Base-by-base conservation (phyloP, 1,140 invertebrate genomes). In the Brachionus calyciflorus region DNA sequence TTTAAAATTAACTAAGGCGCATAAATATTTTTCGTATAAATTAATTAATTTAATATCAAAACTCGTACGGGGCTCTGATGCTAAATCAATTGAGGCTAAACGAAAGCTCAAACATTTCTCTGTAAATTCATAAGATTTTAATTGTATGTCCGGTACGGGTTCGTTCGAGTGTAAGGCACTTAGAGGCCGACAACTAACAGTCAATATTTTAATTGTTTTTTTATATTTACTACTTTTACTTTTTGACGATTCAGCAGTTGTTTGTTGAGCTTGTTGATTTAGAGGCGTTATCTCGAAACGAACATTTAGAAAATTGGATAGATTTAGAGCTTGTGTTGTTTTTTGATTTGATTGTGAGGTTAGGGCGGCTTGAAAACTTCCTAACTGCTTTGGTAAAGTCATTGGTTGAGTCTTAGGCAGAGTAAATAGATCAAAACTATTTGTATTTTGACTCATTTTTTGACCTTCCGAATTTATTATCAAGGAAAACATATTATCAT, bases 91-190 rank as follows among this genome's bases (percentile, higher is more conserved):
- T 1, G 46, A 55, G 4, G 69, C 69, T n/a, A 73, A 14, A 24
- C 69, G 46, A 73, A 73, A 73, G 19, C 69, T 73, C 21, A 73
- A 49, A 73, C 69, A 73, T 40, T 73, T 73, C 51, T 73, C 69
- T 6, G 69, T 73, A 55, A 73, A 73, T 19, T 73, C 69, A 19
- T 51, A 73, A 1, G 69, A 73, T 40, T 73, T 73, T 0, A 73
- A 37, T n/a, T 73, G 69, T 37, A 73, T 73, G 10, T 73, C 69
- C 7, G 44, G 53, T 3, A n/a, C 12, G 3, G 5, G 46, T 51
- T 73, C 69, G n/a, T 44, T 65, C 5, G 69, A 73, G 17, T 73
- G 19, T 0, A 73, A 19, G 1, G 46, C 44, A n/a, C 51, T 73
- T 41, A 73, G 30, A 17, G 69, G 69, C 9, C 69, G 44, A 10